Evolutionary conservation across 2,797 vertebrate genomes (phyloP), one percentile per base, ranked within the genome.

Genomic region (Tangara arthus): DNA sequence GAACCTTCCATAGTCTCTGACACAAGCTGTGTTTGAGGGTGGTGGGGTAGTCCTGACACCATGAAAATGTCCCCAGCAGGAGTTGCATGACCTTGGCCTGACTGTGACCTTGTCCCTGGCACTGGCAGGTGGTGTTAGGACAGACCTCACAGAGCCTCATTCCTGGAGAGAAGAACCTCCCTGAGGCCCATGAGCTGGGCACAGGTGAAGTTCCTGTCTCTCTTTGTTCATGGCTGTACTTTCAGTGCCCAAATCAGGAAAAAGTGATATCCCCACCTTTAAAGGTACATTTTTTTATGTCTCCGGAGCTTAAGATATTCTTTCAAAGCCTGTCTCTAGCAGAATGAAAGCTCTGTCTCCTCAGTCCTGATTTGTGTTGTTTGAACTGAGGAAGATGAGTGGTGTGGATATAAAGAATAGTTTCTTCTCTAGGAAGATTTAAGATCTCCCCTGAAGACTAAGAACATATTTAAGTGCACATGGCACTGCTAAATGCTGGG

Each of bases 21-120:
- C 56, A 73, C 41, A 79, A 90, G 26, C 44, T 2, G 1, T 64
- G 39, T 79, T 87, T 87, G 84, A 63, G 39, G 56, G 59, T 53
- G 34, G 35, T 12, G n/a, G 34, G 8, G 27, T 53, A 41, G 69
- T 44, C 76, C 32, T 0, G 0, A 39, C 49, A n/a, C 0, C 0
- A 65, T 42, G 56, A 56, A 93, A 81, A 60, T 24, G 66, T 72
- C 52, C 76, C 64, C 89, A 70, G 20, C 47, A 55, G 49, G 47
- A 88, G 23, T 27, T 90, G 63, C 75, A 49, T 4, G 11, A 24
- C 76, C 55, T 72, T 69, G 57, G 44, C 41, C 75, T 75, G 82
- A 15, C 50, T 46, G 12, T 35, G 52, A 32, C 32, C 69, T 47
- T 65, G 47, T 60, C 55, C 27, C 56, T 3, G 0, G 70, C 61